These are phyloP conservation scores for Parthenolecanium corni DNA, from an alignment of 2,888 invertebrate species.

Conservation along the genomic window DNA sequence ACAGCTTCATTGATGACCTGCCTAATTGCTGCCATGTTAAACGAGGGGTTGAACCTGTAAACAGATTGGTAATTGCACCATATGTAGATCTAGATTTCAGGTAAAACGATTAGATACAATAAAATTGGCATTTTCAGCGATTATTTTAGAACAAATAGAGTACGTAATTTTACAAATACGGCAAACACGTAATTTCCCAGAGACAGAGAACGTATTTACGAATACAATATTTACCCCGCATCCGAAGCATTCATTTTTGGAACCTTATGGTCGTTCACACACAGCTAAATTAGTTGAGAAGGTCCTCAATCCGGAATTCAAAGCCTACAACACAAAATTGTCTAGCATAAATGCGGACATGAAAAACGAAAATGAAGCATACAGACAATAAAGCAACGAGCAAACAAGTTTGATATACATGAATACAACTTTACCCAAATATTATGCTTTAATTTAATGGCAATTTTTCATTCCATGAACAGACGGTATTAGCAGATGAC, in stretches of 20 bases:
- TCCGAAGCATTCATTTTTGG: background rate
- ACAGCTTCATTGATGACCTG: constrained; percentile 91
- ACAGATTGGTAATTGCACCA: background rate
- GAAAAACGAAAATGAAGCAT: too few relatives aligned
- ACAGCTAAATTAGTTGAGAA: too few relatives aligned
- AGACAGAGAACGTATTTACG: background rate
- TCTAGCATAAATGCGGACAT: too few relatives aligned
- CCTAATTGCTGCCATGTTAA: constrained; percentile 86
- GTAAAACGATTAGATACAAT: background rate
- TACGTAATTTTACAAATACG: background rate
- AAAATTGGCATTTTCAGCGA: background rate
- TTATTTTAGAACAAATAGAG: background rate
- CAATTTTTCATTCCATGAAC: too few relatives aligned
- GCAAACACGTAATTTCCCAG: background rate
- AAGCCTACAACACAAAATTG: too few relatives aligned
- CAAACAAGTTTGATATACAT: too few relatives aligned
- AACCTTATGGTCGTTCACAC: too few relatives aligned
- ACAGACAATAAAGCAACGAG: too few relatives aligned
- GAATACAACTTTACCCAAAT: too few relatives aligned
- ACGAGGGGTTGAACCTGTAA: constrained; percentile 37
- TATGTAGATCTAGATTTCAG: background rate
- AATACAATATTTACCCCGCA: background rate
- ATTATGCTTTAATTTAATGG: too few relatives aligned
- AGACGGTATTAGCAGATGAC: too few relatives aligned
- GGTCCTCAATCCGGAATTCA: too few relatives aligned